phyloP scores from a whole-genome alignment of 2,888 invertebrate species.

The Erebia aethiops region DNA sequence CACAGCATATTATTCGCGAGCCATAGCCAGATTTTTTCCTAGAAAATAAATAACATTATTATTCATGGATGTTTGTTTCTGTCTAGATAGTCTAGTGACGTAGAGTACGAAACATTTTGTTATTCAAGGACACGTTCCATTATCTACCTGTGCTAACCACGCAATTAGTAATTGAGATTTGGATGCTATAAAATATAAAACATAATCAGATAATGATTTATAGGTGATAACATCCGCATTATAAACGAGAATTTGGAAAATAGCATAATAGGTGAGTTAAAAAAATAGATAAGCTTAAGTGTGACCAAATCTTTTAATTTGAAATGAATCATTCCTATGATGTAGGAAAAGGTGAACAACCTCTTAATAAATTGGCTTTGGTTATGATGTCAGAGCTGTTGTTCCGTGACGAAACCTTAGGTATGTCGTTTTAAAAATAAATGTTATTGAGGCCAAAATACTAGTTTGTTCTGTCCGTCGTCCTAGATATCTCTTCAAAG shows the following conservation, averaged over 20 bases:
- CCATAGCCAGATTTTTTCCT: background rate
- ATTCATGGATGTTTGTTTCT: background rate
- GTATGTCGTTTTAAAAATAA: background rate
- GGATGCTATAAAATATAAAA: background rate
- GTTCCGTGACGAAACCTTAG: background rate
- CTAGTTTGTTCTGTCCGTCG: background rate
- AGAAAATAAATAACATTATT: conserved; percentile 11
- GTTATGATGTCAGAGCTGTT: background rate
- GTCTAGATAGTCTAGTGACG: background rate
- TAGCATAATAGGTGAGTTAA: background rate
- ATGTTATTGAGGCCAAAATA: no score
- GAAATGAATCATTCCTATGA: conserved; percentile 11
- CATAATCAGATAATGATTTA: background rate
- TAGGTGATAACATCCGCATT: background rate
- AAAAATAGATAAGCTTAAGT: background rate
- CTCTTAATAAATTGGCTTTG: conserved; percentile 1
- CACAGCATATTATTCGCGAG: background rate
- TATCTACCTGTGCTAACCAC: background rate
- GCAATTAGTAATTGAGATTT: background rate
- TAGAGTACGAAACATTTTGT: background rate
- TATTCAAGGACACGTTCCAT: background rate
- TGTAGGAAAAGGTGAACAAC: conserved; percentile 13
- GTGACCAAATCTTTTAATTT: conserved; percentile 4
- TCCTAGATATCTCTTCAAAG: background rate
- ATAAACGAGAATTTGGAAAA: background rate